Evolutionary conservation across 2,888 invertebrate genomes (phyloP).

Genomic region (Spilarctia lutea): DNA sequence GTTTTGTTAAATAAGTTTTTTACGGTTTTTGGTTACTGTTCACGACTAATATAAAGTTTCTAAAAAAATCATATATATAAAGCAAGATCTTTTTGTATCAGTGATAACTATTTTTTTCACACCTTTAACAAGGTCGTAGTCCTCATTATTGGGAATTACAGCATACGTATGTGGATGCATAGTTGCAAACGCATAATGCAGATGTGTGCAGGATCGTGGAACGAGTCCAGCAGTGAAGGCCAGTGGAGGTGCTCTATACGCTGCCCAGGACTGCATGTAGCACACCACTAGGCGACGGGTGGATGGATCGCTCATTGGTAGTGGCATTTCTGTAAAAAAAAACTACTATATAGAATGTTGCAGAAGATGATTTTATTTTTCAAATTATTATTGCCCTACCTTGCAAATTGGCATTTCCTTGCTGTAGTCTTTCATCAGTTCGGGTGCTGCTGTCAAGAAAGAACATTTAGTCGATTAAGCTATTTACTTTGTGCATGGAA

Average conservation of each 20-base stretch:
- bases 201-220: constrained; percentile 90
- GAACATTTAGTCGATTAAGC: neutral
- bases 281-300: constrained; percentile 87
- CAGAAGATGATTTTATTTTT: neutral
- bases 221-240: constrained; percentile 88
- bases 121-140: constrained; percentile 91
- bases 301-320: constrained; percentile 63
- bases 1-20: neutral
- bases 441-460: constrained; percentile 61
- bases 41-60: too few relatives aligned
- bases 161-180: constrained; percentile 89
- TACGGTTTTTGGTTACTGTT: too few relatives aligned
- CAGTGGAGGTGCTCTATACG: constrained; percentile 89
- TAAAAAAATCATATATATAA: too few relatives aligned
- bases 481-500: neutral
- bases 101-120: constrained; percentile 8
- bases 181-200: constrained; percentile 91
- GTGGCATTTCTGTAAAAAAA: constrained; percentile 71
- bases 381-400: constrained; percentile 53
- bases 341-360: neutral
- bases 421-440: constrained; percentile 75
- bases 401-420: constrained; percentile 81
- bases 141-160: constrained; percentile 88
- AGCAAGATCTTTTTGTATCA: too few relatives aligned
- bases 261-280: constrained; percentile 89